phyloP scores from a whole-genome alignment of 2,113 vertebrate genomes.

The Cynopterus brachyotis region DNA sequence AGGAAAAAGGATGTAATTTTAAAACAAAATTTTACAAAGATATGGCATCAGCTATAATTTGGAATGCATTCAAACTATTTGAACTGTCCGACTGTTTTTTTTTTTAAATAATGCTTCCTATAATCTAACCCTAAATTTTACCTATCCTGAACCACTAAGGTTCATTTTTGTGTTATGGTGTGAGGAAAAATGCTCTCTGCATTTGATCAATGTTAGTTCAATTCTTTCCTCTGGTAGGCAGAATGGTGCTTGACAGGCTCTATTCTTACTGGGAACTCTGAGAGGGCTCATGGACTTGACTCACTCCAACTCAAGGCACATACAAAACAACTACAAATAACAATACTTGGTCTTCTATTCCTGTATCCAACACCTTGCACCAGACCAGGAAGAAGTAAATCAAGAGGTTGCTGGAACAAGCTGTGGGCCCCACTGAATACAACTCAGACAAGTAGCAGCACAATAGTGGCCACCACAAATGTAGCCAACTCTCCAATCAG shows the following conservation, averaged over 20 bases:
- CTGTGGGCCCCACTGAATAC: background rate
- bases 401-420: background rate
- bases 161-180: background rate
- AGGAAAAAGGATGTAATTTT: background rate
- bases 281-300: background rate
- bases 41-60: background rate
- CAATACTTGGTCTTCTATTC: background rate
- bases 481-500: background rate
- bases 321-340: background rate
- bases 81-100: background rate
- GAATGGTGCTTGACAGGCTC: background rate
- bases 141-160: background rate
- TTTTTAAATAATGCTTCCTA: too few relatives aligned
- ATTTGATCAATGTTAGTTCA: background rate
- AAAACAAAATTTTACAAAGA: constrained; percentile 6
- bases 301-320: background rate
- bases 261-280: constrained; percentile 4
- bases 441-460: background rate
- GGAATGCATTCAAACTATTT: background rate
- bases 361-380: background rate
- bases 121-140: background rate
- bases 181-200: background rate
- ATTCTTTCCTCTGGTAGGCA: background rate
- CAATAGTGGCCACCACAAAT: background rate
- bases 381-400: background rate